Percentiles rank a stretch among this genome's conserved stretches.
These are phyloP conservation scores for Chroicocephalus ridibundus DNA, from an alignment of 2,113 vertebrate genomes.

Conservation along the genomic window DNA sequence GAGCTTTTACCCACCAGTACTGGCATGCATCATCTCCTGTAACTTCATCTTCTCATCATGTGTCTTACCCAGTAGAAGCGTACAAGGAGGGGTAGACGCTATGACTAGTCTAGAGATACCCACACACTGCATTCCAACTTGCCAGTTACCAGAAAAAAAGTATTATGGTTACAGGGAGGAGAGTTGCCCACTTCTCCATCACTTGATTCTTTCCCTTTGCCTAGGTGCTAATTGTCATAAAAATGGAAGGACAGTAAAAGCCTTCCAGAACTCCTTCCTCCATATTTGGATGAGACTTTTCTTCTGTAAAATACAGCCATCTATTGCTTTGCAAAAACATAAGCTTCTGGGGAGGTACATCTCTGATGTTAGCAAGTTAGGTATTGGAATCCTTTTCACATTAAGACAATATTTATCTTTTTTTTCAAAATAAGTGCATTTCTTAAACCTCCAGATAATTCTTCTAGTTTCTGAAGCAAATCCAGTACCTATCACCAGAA, in stretches of 20 bases:
- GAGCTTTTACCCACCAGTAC: too few species aligned
- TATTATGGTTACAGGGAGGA: background rate
- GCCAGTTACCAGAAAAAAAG: background rate
- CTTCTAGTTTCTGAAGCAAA: background rate
- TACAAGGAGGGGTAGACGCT: background rate
- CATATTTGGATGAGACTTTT: background rate
- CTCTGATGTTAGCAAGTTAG: background rate
- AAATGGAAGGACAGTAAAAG: background rate
- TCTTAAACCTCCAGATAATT: background rate
- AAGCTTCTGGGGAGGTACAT: background rate
- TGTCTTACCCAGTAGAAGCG: background rate
- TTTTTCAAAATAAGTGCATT: background rate
- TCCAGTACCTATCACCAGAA: background rate
- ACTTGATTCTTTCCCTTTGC: background rate
- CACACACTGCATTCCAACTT: background rate
- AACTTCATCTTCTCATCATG: background rate
- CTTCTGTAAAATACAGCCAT: background rate
- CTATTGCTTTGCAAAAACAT: background rate
- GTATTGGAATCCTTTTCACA: too few species aligned
- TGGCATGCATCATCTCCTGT: background rate
- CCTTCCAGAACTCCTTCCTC: background rate
- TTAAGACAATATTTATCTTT: too few species aligned
- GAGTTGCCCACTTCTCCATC: background rate
- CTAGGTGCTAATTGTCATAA: background rate
- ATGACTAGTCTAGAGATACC: background rate